Base-by-base conservation (phyloP, 2,888 invertebrate species). In the Calliscelio sp. region DNA sequence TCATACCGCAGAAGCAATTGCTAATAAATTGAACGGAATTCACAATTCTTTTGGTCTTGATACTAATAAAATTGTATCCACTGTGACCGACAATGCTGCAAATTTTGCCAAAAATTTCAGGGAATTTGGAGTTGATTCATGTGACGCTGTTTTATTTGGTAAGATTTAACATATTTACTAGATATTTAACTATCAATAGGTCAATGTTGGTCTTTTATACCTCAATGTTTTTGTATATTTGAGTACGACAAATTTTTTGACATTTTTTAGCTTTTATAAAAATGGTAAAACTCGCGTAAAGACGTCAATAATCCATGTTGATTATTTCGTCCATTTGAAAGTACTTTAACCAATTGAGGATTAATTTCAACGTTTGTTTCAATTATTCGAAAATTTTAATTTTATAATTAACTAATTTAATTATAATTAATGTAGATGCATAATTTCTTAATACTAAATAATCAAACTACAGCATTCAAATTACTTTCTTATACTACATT, bases 141-240 rank as follows among this genome's bases (percentile, higher is more conserved):
- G 22, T 10, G 63, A 41, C 18, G 63, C 44, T n/a, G 22, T 63
- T 14, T 44, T 63, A 63, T 63, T 63, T n/a, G 63, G 63, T 63
- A 44, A 44, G n/a, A n/a, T n/a, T n/a, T n/a, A n/a, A n/a, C n/a
- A n/a, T n/a, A n/a, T n/a, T n/a, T n/a, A n/a, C n/a, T n/a, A n/a
- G n/a, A n/a, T n/a, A n/a, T n/a, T n/a, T n/a, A n/a, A n/a, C n/a
- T n/a, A n/a, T n/a, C n/a, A n/a, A n/a, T n/a, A n/a, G n/a, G n/a
- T n/a, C n/a, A n/a, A n/a, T n/a, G n/a, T n/a, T n/a, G n/a, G n/a
- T n/a, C n/a, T n/a, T n/a, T n/a, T n/a, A n/a, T n/a, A n/a, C n/a
- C n/a, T n/a, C n/a, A n/a, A n/a, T n/a, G n/a, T n/a, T n/a, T n/a
- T n/a, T n/a, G n/a, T n/a, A n/a, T n/a, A n/a, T n/a, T n/a, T n/a